Evolutionary conservation across 2,113 vertebrate species (phyloP), one percentile per base, ranked within the genome.

Genomic region (Cardinalis cardinalis): DNA sequence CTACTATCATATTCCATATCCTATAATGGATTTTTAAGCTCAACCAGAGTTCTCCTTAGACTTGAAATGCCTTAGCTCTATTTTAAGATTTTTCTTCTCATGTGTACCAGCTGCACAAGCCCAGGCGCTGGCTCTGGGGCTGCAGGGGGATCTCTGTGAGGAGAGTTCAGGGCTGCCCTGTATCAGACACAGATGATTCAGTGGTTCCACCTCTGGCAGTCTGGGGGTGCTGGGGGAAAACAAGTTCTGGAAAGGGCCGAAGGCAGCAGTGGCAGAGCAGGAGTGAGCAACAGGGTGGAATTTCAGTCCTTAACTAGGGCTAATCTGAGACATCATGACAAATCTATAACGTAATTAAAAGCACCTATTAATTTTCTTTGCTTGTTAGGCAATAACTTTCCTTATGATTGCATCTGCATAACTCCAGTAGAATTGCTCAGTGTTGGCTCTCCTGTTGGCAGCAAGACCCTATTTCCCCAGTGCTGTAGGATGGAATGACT

Each of bases 61-160:
- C 29, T 34, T 71, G 32, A 78, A 79, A 51, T 38, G 4, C 6
- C 21, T 40, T 52, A 61, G 13, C 36, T 9, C 14, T 31, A 4
- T 40, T 41, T 53, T 28, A 58, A 40, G 41, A 49, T 9, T 41
- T 23, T 81, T 87, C 23, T 70, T 49, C 17, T 65, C 14, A 5
- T 12, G 14, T n/a, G 4, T 29, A 4, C 12, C 5, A 15, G 15
- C 24, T 43, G 18, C 12, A 21, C 11, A 0, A 28, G 23, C 4
- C 64, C 36, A 34, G 8, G 5, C 3, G 0, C 3, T 8, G 52
- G 3, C 32, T 34, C 9, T 7, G 29, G 12, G 52, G 24, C 28
- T 83, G n/a, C 40, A 68, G 53, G 21, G 14, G 24, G 6, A 1
- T 55, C 25, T 53, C 21, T 48, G 9, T 53, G 20, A 48, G 16